Conservation (phyloP, 1,140 invertebrate species). For the Streblospio benedicti region DNA sequence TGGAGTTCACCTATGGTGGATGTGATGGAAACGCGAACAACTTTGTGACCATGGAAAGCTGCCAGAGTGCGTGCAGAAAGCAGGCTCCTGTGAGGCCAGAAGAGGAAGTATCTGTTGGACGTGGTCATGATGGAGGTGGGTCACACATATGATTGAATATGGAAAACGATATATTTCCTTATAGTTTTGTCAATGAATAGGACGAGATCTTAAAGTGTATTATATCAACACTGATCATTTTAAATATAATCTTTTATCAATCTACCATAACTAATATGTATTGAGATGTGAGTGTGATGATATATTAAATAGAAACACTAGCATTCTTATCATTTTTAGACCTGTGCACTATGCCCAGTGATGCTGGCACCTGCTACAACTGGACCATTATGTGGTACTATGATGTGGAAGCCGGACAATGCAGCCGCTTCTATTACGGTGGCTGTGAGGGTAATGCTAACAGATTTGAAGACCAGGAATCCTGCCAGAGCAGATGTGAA, state of each 20-base stretch:
- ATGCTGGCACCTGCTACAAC: slow-evolving; percentile 54
- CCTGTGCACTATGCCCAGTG: slow-evolving; percentile 38
- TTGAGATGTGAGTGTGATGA: no score
- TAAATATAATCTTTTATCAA: no score
- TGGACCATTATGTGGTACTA: slow-evolving; percentile 34
- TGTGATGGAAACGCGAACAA: slow-evolving; percentile 61
- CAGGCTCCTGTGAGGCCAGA: slow-evolving; percentile 39
- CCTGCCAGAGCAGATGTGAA: slow-evolving; percentile 8
- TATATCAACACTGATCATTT: no score
- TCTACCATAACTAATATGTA: no score
- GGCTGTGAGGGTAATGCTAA: slow-evolving; percentile 61
- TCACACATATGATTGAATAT: no score
- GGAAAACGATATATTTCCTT: no score
- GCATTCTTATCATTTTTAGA: no score
- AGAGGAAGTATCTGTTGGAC: background rate
- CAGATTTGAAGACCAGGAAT: slow-evolving; percentile 48
- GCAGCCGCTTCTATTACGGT: slow-evolving; percentile 54
- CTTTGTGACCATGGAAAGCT: slow-evolving; percentile 43
- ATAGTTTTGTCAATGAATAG: no score
- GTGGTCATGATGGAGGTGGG: background rate
- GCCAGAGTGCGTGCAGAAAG: slow-evolving; percentile 10
- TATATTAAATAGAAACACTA: no score
- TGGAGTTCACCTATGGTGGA: slow-evolving; percentile 56
- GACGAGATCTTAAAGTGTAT: no score
- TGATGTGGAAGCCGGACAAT: background rate